Base-by-base conservation (phyloP, 2,888 invertebrate species). In the Bombylius discolor region DNA sequence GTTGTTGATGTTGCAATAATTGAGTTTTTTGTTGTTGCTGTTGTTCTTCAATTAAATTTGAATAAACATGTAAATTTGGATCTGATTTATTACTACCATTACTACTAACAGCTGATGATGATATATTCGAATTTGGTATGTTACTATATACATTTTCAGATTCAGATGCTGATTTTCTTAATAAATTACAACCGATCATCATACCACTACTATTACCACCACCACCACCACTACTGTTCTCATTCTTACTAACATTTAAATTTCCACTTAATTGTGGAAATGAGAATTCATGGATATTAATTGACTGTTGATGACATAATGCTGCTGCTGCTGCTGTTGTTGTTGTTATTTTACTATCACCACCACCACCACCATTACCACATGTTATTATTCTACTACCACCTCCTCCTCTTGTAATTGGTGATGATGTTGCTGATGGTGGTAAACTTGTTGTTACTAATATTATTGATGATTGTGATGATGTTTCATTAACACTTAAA, bases 101-200 rank as follows among this genome's bases (percentile, higher is more conserved):
- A 49, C 55, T 57, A 42, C 51, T 56, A 14, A 52, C 52, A 44
- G 49, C 52, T 11, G 51, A 52, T 45, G 56, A 52, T 56, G 52
- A 56, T 51, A 53, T 42, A 50, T 56, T 57, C 31, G 60, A 55
- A 65, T 66, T 67, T 53, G 70, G 70, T 62, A 74, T 68, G 64
- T 74, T 74, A 64, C 71, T 72, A 62, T 74, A 74, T 64, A 73
- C 69, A 59, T 72, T 74, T 61, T 74, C 74, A 5, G 68, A 65
- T 60, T 71, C 68, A 4, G 70, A 68, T 11, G 68, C 64, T 5
- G 70, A 68, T 61, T 69, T 69, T 42, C 36, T 36, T 39, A 51
- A 45, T 46, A 23, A 9, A 47, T 47, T 47, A 34, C 8, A 14
- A 52, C n/a, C 14, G 4, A 45, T 36, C 5, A 45, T 36, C 5